Evolutionary conservation across 2,113 vertebrate species (phyloP).

Genomic region (Vulpes ferrilata): DNA sequence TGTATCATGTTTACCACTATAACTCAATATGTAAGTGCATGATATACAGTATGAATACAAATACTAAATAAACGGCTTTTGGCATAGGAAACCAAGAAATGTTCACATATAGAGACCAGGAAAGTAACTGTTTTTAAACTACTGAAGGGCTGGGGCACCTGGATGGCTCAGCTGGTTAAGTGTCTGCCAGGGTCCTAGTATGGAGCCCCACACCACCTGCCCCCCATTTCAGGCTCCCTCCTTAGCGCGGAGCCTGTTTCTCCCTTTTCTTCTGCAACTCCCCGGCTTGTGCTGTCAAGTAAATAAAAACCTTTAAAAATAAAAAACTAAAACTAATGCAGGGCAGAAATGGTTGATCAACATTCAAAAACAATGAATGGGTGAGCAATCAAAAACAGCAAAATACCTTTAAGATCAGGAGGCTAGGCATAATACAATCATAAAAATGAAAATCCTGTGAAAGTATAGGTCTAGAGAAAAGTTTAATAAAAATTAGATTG

Average conservation of each 20-base stretch:
- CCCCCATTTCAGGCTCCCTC: too few relatives aligned
- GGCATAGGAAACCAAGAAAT: neutral
- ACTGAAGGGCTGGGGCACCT: neutral
- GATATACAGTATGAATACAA: neutral
- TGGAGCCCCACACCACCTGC: too few relatives aligned
- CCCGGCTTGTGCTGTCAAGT: too few relatives aligned
- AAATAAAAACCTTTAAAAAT: too few relatives aligned
- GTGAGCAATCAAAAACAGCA: neutral
- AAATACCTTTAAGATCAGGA: neutral
- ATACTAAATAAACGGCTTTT: neutral
- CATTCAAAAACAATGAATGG: neutral
- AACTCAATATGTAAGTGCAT: neutral
- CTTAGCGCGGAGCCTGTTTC: too few relatives aligned
- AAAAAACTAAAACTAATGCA: neutral
- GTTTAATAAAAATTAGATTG: neutral
- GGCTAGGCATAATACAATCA: neutral
- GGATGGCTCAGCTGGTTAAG: too few relatives aligned
- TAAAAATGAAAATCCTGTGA: neutral
- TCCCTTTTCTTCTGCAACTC: too few relatives aligned
- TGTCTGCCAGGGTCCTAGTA: too few relatives aligned
- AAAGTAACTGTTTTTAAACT: conserved; percentile 47
- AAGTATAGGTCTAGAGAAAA: neutral
- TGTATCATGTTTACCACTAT: neutral
- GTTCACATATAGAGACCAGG: neutral
- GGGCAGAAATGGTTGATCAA: neutral